Evolutionary conservation across 2,797 vertebrate species (phyloP).

Genomic region (Anas georgica): DNA sequence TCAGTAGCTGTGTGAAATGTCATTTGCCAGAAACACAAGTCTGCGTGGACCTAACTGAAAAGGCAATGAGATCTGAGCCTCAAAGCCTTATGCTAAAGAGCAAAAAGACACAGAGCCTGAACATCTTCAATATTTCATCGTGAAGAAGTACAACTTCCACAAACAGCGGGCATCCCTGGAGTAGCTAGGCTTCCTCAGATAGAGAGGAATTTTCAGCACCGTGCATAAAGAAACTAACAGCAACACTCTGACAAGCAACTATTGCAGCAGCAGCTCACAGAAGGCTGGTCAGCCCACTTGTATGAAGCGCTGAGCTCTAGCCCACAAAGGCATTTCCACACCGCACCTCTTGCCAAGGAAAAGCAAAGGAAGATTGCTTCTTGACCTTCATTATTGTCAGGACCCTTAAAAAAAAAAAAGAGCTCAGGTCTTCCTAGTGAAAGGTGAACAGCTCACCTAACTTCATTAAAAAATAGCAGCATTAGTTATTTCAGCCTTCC

Average conservation of each 20-base stretch:
- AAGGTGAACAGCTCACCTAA: slow-evolving; percentile 39
- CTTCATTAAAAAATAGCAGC: slow-evolving; percentile 21
- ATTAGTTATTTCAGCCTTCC: slow-evolving; percentile 51
- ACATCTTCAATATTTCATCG: not conserved
- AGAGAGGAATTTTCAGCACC: not conserved
- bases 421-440: not conserved
- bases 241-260: not conserved
- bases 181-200: not conserved
- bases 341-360: fast-evolving
- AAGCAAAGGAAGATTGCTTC: not conserved
- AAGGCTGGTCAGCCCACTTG: not conserved
- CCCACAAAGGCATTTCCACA: fast-evolving
- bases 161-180: not conserved
- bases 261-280: not conserved
- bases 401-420: not conserved
- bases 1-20: not conserved
- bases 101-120: not conserved
- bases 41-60: not conserved
- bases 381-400: not conserved
- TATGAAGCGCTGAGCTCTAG: not conserved
- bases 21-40: not conserved
- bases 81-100: not conserved
- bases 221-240: not conserved
- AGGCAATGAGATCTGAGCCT: not conserved
- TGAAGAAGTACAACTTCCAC: not conserved